These are phyloP conservation scores for Seriola quinqueradiata DNA, from an alignment of 2,113 vertebrate genomes.

Conservation along the genomic window DNA sequence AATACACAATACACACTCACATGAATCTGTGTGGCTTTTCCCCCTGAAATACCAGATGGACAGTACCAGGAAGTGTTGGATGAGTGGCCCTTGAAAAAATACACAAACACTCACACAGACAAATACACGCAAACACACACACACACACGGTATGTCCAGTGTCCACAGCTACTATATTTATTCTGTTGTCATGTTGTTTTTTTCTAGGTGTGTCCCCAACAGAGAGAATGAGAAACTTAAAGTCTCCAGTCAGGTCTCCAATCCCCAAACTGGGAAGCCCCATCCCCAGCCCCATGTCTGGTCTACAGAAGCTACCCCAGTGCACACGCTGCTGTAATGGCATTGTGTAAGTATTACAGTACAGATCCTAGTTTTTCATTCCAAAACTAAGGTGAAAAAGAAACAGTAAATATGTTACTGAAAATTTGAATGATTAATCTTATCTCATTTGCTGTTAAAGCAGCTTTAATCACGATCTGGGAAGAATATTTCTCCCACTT, in stretches of 20 bases:
- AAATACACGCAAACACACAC: background rate
- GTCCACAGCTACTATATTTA: background rate
- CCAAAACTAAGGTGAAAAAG: background rate
- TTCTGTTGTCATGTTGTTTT: slow-evolving; percentile 35
- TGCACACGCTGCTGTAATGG: slow-evolving; percentile 94
- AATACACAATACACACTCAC: background rate
- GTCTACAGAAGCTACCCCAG: slow-evolving; percentile 93
- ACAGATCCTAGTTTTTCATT: background rate
- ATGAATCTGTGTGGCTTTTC: background rate
- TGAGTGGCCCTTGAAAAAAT: background rate
- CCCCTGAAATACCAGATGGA: background rate
- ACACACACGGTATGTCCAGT: background rate
- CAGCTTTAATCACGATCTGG: slow-evolving; percentile 26
- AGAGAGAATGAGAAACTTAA: slow-evolving; percentile 86
- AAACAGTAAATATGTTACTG: background rate
- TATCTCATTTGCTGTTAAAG: slow-evolving; percentile 7
- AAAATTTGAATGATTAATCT: slow-evolving; percentile 15
- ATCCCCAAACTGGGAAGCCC: slow-evolving; percentile 89
- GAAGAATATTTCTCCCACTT: slow-evolving; percentile 18
- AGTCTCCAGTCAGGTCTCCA: slow-evolving; percentile 84
- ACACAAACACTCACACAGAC: background rate
- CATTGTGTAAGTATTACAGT: slow-evolving; percentile 91
- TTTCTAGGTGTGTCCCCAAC: slow-evolving; percentile 86
- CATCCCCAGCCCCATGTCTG: slow-evolving; percentile 83
- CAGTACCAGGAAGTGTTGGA: background rate